Base-by-base conservation (phyloP, 2,113 vertebrate species). In the Salminus brasiliensis region DNA sequence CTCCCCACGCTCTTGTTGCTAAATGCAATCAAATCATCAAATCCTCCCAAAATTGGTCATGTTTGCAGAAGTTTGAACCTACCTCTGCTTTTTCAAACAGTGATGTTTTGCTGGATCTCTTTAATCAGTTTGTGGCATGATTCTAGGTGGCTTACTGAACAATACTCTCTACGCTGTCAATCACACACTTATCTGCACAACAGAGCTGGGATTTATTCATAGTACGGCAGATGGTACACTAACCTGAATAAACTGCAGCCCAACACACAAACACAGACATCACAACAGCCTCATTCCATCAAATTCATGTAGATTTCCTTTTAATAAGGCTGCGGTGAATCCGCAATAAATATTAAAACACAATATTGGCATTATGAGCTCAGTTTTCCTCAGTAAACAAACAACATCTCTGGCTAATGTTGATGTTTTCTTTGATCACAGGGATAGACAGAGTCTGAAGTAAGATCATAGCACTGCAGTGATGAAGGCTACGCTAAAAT, bases 151-250 rank as follows among this genome's bases (percentile, higher is more conserved):
- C 3, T 29, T 9, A 45, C 6, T 18, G 29, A 39, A 23, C 30
- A 16, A 25, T 13, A 10, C 32, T 6, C 32, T 39, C 5, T 13
- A n/a, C 36, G 30, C 47, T 53, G 69, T n/a, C 34, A 27, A 25
- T 57, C 69, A 72, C 21, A 34, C 68, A 71, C 27, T 47, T 34
- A 49, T 71, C 21, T 72, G n/a, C n/a, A n/a, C n/a, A n/a, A n/a
- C n/a, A n/a, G n/a, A n/a, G n/a, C 69, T 21, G 49, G 29, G 18
- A 15, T 45, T 45, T 45, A 45, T 45, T 72, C 29, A 36, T 36
- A 55, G 70, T 11, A n/a, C 21, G 55, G 32, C 71, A 57, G 21
- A 29, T 59, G 71, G 34, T 16, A 25, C 5, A 4, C 32, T 59
- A 41, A 41, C n/a, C 71, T 59, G 52, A 52, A 59, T 36, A 59